Evolutionary conservation across 2,888 invertebrate genomes (phyloP).

Genomic region (Nephrotoma flavescens): DNA sequence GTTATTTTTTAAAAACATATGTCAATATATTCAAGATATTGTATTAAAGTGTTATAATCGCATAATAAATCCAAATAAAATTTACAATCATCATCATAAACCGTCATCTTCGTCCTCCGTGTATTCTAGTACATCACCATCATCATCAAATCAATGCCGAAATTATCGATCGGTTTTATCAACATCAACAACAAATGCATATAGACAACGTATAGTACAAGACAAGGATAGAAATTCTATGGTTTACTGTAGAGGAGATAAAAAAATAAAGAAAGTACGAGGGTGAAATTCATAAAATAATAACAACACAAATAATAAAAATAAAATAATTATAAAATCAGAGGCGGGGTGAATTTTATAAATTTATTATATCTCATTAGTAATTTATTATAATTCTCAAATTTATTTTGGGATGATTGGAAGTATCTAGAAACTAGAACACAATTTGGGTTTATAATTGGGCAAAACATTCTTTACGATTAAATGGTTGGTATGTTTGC

Average conservation of each 20-base stretch:
- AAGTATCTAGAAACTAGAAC: no score
- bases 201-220: neutral
- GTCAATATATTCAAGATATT: slow-evolving; percentile 29
- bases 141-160: slow-evolving; percentile 5
- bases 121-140: neutral
- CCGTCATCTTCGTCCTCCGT: neutral
- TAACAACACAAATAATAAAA: neutral
- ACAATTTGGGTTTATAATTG: neutral
- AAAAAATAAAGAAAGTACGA: slow-evolving; percentile 2
- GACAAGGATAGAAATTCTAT: neutral
- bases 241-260: neutral
- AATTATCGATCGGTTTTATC: slow-evolving; percentile 8
- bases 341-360: neutral
- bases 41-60: slow-evolving; percentile 28
- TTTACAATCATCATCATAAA: neutral
- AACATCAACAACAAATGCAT: slow-evolving; percentile 1
- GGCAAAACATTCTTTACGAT: neutral
- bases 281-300: slow-evolving; percentile 3
- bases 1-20: slow-evolving; percentile 30
- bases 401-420: neutral
- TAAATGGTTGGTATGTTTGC: neutral
- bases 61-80: slow-evolving; percentile 25
- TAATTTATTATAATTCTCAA: neutral
- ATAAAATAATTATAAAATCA: neutral
- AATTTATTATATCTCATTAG: neutral